phyloP scores from a whole-genome alignment of 2,888 invertebrate genomes.

The Priocnemis perturbator region DNA sequence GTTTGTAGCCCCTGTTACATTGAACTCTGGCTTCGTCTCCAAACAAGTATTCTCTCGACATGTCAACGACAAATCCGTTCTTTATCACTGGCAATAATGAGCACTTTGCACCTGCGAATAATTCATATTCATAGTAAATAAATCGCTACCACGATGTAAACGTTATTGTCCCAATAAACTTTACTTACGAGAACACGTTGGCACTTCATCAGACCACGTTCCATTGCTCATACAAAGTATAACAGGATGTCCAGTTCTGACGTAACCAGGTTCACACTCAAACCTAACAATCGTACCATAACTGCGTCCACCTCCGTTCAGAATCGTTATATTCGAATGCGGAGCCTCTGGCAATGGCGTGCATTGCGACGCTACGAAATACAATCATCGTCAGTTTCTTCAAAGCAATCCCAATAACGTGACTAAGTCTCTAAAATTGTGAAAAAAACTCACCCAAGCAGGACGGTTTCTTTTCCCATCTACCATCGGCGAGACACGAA shows the following conservation, averaged over 20 bases:
- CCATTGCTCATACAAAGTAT: constrained; percentile 96
- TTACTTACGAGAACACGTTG: constrained; percentile 85
- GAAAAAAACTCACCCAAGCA: constrained; percentile 82
- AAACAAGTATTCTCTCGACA: constrained; percentile 85
- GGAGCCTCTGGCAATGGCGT: constrained; percentile 90
- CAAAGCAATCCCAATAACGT: too few species aligned
- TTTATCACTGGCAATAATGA: constrained; percentile 86
- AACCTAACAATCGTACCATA: constrained; percentile 95
- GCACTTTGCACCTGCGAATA: constrained; percentile 80
- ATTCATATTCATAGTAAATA: too few species aligned
- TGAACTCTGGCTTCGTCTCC: constrained; percentile 95
- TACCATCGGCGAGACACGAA: constrained; percentile 91
- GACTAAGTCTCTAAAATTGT: background rate
- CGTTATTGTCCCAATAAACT: background rate
- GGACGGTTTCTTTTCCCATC: constrained; percentile 94
- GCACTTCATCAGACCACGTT: constrained; percentile 95
- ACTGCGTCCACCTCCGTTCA: constrained; percentile 93
- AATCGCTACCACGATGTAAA: background rate
- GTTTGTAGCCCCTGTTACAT: constrained; percentile 92
- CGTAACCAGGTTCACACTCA: constrained; percentile 94
- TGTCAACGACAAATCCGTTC: constrained; percentile 91
- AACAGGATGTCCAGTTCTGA: constrained; percentile 91
- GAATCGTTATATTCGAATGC: constrained; percentile 89
- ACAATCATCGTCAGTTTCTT: background rate
- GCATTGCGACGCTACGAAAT: constrained; percentile 88